Base-by-base conservation (phyloP, 2,113 vertebrate genomes). In the Mustelus asterias region DNA sequence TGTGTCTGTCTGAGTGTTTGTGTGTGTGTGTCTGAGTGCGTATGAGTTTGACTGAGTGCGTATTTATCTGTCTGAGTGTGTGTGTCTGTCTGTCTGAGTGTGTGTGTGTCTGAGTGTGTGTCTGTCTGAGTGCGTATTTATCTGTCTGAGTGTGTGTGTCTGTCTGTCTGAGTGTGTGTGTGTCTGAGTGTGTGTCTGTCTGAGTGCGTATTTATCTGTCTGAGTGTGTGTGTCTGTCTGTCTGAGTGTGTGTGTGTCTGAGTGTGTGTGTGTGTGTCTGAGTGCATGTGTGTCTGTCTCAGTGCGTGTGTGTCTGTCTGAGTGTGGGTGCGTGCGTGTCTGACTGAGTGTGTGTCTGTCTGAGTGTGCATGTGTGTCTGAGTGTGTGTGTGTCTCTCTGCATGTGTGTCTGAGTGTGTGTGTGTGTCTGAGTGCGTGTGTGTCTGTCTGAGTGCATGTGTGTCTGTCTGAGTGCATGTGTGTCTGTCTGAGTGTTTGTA, bases 191-290 rank as follows among this genome's bases (percentile, higher is more conserved):
- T 41, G 67, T 3, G 67, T 69, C 3, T 69, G 67, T 18, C 20
- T 22, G 11, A 3, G 18, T 69, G 67, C 11, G 11, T 20, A n/a
- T n/a, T n/a, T n/a, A n/a, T n/a, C n/a, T n/a, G 67, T 69, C 16
- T 2, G 67, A 20, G 11, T 14, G 8, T 1, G 16, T 16, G 0
- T 69, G 67, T n/a, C n/a, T 22, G 18, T 16, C 2, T 70, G 69
- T 70, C 3, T 6, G 22, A 7, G 4, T 72, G 22, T 26, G 65
- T 37, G 1, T n/a, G 0, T 24, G 3, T 9, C 26, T 0, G 0
- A 26, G 20, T 63, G 60, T 10, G 0, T 63, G 69, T 24, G 24
- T 95, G 94, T 78, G 88, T 96, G 69, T 76, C 9, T 95, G 26
- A 26, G 2, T 54, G 33, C 6, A 3, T 60, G 60, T 60, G 60